Conservation (phyloP, 2,113 vertebrate genomes). For the Callipepla californica region DNA sequence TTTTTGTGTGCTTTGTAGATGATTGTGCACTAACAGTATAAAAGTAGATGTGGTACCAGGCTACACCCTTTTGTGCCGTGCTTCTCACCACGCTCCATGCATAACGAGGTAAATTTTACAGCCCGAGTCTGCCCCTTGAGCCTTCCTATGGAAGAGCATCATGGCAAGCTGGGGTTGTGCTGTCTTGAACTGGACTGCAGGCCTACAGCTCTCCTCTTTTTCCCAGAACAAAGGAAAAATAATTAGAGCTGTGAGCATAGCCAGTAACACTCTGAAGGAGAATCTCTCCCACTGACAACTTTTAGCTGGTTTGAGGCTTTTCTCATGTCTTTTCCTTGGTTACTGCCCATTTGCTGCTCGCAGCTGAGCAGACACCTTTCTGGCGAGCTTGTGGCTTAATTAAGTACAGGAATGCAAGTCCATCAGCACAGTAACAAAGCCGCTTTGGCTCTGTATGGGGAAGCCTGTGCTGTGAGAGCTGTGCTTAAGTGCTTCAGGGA, state of each 20-base stretch:
- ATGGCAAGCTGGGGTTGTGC: background rate
- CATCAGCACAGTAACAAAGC: background rate
- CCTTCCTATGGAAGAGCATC: background rate
- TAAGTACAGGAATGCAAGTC: background rate
- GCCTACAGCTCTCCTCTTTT: background rate
- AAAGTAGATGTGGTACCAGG: background rate
- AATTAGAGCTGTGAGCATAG: background rate
- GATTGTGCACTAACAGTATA: background rate
- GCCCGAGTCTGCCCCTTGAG: background rate
- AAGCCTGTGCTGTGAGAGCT: background rate
- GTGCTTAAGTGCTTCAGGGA: accelerated
- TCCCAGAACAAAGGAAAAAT: background rate
- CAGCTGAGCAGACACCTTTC: background rate
- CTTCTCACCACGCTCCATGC: background rate
- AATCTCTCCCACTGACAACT: background rate
- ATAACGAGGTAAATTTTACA: background rate
- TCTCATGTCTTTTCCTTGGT: background rate
- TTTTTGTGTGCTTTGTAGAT: background rate
- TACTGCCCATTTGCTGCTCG: background rate
- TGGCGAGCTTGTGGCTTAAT: background rate
- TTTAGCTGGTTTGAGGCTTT: background rate
- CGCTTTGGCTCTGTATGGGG: background rate
- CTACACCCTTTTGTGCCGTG: background rate
- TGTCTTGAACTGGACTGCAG: background rate
- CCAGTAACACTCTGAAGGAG: accelerated